Base-by-base conservation (phyloP, 2,113 vertebrate species). In the Ardeotis arabs region DNA sequence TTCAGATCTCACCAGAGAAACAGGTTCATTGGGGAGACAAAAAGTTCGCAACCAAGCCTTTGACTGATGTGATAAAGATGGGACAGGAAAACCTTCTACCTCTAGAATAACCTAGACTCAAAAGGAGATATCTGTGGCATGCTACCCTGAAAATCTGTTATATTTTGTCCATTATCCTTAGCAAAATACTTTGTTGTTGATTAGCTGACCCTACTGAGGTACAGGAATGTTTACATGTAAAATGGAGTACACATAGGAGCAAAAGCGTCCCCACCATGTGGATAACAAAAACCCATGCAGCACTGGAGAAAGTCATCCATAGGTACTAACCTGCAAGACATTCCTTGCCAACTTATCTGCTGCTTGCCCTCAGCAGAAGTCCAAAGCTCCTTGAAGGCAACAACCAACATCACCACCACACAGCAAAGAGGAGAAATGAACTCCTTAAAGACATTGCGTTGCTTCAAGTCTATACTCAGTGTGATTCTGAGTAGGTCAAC, bases 391-490 rank as follows among this genome's bases (percentile, higher is more conserved):
- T 64, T 24, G 64, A 94, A 62, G 85, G 58, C 70, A 90, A 87
- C 53, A 90, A 90, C 35, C 44, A 94, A 84, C 66, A 67, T 60
- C 94, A 91, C 78, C 81, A 91, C 82, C 92, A 68, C 5, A 19
- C 79, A 74, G 90, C 66, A 89, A n/a, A 2, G 20, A 63, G 80
- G 29, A 73, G 84, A 89, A 86, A 70, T 50, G 3, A 75, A 52
- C 44, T 52, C 28, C 44, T 75, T 55, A 1, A 67, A 84, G 33
- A 23, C 63, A 45, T 52, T 10, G 12, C 0, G 0, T 2, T 50
- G 35, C 39, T 76, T 56, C 2, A 55, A 18, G 7, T 12, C 25
- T 28, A 8, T 12, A 5, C 3, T 37, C 0, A 0, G 27, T 0
- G 4, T 6, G 13, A 58, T 47, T 18, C 33, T 6, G 29, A 56